These are phyloP conservation scores for Oncorhynchus kisutch DNA, from an alignment of 2,113 vertebrate species.

Conservation along the genomic window DNA sequence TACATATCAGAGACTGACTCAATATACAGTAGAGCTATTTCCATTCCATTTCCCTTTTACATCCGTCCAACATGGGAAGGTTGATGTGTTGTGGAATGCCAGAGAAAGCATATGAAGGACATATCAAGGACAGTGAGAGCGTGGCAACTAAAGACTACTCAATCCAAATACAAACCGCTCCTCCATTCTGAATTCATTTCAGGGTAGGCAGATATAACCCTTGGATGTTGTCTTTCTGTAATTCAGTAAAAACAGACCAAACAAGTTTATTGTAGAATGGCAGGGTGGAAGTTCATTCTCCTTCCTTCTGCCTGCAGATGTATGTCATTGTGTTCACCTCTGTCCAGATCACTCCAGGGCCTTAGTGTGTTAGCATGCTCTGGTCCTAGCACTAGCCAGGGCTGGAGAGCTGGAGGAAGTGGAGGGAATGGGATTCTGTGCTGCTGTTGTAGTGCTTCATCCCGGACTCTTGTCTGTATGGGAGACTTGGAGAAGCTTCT, in stretches of 20 bases:
- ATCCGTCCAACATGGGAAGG: conserved; percentile 22
- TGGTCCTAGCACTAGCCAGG: neutral
- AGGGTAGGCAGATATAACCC: neutral
- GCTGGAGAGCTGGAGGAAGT: neutral
- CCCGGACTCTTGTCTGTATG: neutral
- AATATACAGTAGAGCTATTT: neutral
- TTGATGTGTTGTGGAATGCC: conserved; percentile 15
- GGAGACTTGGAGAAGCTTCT: conserved; percentile 33
- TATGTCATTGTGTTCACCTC: conserved; percentile 3
- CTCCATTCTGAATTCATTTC: conserved; percentile 14
- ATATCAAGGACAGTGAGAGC: conserved; percentile 10
- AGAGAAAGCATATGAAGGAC: conserved; percentile 27
- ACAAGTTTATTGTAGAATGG: neutral
- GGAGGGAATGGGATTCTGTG: neutral
- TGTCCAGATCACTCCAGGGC: conserved; percentile 11
- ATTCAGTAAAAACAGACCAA: neutral
- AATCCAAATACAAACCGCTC: neutral
- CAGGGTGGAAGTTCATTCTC: conserved; percentile 15
- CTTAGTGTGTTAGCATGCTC: neutral
- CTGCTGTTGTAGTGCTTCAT: neutral
- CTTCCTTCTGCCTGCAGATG: neutral
- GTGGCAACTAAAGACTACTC: neutral
- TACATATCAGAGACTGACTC: conserved; percentile 1
- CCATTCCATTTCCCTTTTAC: conserved; percentile 13
- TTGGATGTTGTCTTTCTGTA: neutral